Base-by-base conservation (phyloP, 2,888 invertebrate species). In the Auanema freiburgensis region DNA sequence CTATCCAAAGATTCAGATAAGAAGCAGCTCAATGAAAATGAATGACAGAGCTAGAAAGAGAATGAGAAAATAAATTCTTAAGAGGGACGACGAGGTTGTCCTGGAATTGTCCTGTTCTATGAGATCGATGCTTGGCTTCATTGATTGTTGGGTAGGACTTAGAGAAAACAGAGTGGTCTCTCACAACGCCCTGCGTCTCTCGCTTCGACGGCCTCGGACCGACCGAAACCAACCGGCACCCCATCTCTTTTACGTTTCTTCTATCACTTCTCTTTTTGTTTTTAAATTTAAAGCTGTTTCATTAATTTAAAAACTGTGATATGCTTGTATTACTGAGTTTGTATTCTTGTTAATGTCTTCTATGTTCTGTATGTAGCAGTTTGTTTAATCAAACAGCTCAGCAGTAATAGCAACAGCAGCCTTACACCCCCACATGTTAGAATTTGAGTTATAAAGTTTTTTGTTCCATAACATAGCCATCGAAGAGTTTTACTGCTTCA, bases 91-190 rank as follows among this genome's bases (percentile, higher is more conserved):
- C 33, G 33, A 33, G 4, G 33, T 33, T 33, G 33, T 33, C 33
- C 33, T 33, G 33, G 33, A 33, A 33, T 33, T 33, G 33, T 33
- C 33, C 33, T 33, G 33, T 33, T 33, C 33, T 33, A 33, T 33
- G 33, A 33, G 33, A 33, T 33, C 33, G 33, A 33, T 33, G 33
- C 33, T 33, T 33, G 33, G 33, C 33, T 21, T 21, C 16, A 46
- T 46, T 46, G 46, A 46, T 46, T 46, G 16, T 21, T 16, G 46
- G 21, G 16, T 21, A 46, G 46, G 16, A 21, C 21, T 21, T 21
- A 46, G 46, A 46, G 46, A 46, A 21, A 21, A 18, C 46, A 46
- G 46, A 46, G 46, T 46, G 46, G 46, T 46, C 46, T 46, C 21
- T 16, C 33, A 33, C 33, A 33, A 33, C 21, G 16, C 46, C 21